Percentiles rank a stretch among this genome's conserved stretches.
phyloP scores from a whole-genome alignment of 2,888 invertebrate species.

The Gnatocerus cornutus region DNA sequence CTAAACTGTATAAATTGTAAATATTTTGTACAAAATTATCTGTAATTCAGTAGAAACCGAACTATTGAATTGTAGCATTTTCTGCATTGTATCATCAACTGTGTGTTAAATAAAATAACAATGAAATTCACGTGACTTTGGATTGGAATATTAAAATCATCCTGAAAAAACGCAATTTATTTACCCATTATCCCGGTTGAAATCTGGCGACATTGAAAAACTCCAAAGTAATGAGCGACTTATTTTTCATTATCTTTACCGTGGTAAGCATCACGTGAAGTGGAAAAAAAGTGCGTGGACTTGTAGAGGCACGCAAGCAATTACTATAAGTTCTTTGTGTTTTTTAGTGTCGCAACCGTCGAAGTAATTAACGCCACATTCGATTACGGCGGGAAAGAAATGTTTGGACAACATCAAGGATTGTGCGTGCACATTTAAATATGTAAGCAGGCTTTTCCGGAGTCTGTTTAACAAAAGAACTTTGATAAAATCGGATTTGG shows the following conservation, averaged over 20 bases:
- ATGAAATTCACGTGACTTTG: neutral
- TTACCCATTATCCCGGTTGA: too few relatives aligned
- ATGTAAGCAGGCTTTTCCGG: neutral
- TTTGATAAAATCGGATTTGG: neutral
- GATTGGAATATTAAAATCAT: too few relatives aligned
- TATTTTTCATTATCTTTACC: conserved; percentile 5
- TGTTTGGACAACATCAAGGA: too few relatives aligned
- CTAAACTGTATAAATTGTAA: conserved; percentile 37
- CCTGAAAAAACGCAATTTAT: too few relatives aligned
- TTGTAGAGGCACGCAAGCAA: conserved; percentile 27
- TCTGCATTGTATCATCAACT: conserved; percentile 20
- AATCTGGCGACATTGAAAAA: too few relatives aligned
- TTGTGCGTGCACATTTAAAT: neutral
- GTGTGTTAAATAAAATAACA: conserved; percentile 38
- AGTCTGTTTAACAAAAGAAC: conserved; percentile 1
- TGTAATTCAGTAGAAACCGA: neutral
- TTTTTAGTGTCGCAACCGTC: conserved; percentile 2
- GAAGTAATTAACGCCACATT: conserved; percentile 24
- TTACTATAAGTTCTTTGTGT: conserved; percentile 34
- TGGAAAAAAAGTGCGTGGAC: conserved; percentile 10
- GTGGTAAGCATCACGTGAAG: neutral
- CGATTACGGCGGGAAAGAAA: conserved; percentile 10
- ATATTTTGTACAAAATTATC: conserved; percentile 29
- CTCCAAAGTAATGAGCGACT: too few relatives aligned
- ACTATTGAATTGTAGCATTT: conserved; percentile 11